These are phyloP conservation scores for Steinernema khuongi DNA, from an alignment of 1,140 invertebrate genomes.

Conservation along the genomic window DNA sequence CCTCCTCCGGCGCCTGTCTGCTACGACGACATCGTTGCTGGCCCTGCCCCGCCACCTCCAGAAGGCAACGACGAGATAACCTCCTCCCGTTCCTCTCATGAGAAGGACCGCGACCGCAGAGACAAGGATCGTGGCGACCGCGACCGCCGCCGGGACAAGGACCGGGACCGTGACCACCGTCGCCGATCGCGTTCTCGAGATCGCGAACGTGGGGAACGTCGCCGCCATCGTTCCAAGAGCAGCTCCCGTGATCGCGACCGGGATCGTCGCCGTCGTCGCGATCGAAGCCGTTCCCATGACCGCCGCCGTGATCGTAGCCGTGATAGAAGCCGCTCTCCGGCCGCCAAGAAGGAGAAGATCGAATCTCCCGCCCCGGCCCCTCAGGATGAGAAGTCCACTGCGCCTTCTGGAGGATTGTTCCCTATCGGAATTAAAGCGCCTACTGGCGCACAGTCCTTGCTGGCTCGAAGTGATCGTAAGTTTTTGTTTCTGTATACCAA, in stretches of 20 bases:
- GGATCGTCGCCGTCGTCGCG: conserved; percentile 24
- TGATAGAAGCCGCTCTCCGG: conserved; percentile 16
- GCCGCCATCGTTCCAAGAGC: too few species aligned
- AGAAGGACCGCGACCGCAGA: neutral
- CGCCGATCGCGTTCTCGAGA: conserved; percentile 31
- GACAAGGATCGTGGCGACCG: neutral
- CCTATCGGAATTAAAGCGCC: conserved; percentile 4
- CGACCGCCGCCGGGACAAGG: neutral
- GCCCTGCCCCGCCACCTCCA: conserved; percentile 25
- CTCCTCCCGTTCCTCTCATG: neutral
- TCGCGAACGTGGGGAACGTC: conserved; percentile 17
- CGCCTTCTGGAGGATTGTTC: neutral
- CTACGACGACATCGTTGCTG: neutral
- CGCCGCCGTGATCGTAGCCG: conserved; percentile 9
- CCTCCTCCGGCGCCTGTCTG: neutral
- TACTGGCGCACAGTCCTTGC: neutral
- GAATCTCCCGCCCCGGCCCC: conserved; percentile 16
- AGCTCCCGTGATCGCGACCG: conserved; percentile 33
- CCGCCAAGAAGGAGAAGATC: conserved; percentile 29
- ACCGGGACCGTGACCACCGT: conserved; percentile 27
- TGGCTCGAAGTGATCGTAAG: conserved; percentile 3
- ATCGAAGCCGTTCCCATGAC: conserved; percentile 26
- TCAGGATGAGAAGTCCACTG: neutral
- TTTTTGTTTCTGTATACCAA: neutral
- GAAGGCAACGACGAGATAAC: conserved; percentile 10